phyloP scores from a whole-genome alignment of 2,888 invertebrate genomes.

The Acronicta psi region DNA sequence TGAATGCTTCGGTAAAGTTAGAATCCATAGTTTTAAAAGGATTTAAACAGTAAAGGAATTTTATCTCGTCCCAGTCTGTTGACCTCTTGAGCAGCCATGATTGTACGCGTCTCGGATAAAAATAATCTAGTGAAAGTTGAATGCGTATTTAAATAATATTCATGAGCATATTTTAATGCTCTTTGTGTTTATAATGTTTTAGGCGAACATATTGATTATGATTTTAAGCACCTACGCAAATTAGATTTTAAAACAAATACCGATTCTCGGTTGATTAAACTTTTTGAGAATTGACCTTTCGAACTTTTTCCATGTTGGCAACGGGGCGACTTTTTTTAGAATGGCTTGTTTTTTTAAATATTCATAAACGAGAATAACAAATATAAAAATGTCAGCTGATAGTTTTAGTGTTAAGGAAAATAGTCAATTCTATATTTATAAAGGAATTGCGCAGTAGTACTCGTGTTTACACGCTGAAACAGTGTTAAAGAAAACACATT shows the following conservation, averaged over 20 bases:
- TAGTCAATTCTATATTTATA: slow-evolving; percentile 25
- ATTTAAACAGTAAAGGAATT: slow-evolving; percentile 40
- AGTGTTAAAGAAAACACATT: slow-evolving; percentile 15
- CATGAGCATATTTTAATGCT: slow-evolving; percentile 15
- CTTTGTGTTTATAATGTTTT: slow-evolving; percentile 10
- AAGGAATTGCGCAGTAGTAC: slow-evolving; percentile 34
- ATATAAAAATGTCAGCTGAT: slow-evolving; percentile 34
- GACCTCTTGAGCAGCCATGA: slow-evolving; percentile 57
- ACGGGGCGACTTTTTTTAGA: not conserved
- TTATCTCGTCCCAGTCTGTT: slow-evolving; percentile 57
- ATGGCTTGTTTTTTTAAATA: slow-evolving; percentile 1
- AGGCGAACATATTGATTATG: not conserved
- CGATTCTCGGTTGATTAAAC: not conserved
- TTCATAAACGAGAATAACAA: slow-evolving; percentile 11
- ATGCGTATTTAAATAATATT: slow-evolving; percentile 42
- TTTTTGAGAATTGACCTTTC: not conserved
- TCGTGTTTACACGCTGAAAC: slow-evolving; percentile 24
- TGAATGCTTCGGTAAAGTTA: slow-evolving; percentile 16
- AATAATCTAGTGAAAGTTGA: slow-evolving; percentile 65
- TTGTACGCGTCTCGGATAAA: slow-evolving; percentile 49
- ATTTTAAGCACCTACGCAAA: not conserved
- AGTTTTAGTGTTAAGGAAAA: slow-evolving; percentile 25
- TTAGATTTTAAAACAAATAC: not conserved
- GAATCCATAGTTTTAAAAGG: slow-evolving; percentile 31
- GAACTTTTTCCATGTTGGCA: not conserved